Conservation (phyloP, 2,888 invertebrate species). For the Lysandra bellargus region DNA sequence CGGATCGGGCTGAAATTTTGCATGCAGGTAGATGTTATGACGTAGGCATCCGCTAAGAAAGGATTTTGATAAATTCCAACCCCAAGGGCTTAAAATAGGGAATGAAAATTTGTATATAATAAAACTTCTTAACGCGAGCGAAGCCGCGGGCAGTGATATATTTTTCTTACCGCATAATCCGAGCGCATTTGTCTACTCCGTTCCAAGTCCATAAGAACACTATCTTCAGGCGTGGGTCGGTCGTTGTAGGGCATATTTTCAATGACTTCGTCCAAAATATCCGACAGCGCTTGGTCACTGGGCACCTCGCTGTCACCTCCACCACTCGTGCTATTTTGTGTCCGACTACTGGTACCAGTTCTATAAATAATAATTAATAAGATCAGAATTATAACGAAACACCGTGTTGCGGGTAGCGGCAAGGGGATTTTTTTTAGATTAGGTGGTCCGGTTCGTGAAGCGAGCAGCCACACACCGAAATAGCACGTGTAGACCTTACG, state of each 20-base stretch:
- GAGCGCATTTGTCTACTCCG: conserved; percentile 45
- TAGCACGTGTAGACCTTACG: too few species aligned
- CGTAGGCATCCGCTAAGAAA: too few species aligned
- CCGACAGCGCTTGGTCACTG: conserved; percentile 87
- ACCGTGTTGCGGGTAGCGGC: background rate
- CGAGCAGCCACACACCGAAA: too few species aligned
- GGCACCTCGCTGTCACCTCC: conserved; percentile 65
- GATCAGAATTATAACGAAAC: background rate
- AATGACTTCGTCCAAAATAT: conserved; percentile 91
- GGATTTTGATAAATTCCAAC: too few species aligned
- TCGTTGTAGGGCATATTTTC: conserved; percentile 86
- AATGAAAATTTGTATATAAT: too few species aligned
- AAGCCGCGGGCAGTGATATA: background rate
- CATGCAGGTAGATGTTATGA: too few species aligned
- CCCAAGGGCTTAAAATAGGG: too few species aligned
- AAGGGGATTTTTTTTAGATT: background rate
- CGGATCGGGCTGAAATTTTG: too few species aligned
- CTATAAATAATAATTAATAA: conserved; percentile 30
- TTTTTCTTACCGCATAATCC: conserved; percentile 46
- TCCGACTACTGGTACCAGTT: conserved; percentile 60
- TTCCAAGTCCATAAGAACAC: conserved; percentile 50
- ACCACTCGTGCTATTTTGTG: conserved; percentile 58
- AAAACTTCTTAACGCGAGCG: too few species aligned
- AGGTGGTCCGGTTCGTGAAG: background rate
- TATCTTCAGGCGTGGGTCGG: conserved; percentile 56